Evolutionary conservation across 1,140 invertebrate species (phyloP), one percentile per base, ranked within the genome.

Genomic region (Coenobita brevimanus): DNA sequence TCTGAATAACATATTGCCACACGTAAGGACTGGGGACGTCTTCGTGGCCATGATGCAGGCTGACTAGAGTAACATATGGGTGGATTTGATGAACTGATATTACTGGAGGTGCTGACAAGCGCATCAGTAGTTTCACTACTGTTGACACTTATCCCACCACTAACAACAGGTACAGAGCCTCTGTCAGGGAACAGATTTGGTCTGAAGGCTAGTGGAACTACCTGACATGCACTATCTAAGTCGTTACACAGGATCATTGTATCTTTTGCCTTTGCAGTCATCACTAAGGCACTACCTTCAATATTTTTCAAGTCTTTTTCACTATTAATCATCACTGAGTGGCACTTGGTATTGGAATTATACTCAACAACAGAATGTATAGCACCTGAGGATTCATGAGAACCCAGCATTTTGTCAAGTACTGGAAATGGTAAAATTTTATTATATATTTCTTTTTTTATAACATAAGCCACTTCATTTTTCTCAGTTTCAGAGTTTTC

Each of bases 201-300:
- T 43, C 85, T 87, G 38, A 87, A 87, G 17, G 76, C 73, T 62
- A 87, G 69, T 3, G 85, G 85, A 81, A 87, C 60, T 67, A 87
- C 85, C 41, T 87, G 85, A 71, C 85, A 87, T 60, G 50, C 85
- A 81, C 76, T 87, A 30, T 87, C 85, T 60, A 87, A 73, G 62
- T 87, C 85, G 80, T 87, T 87, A 43, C 85, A 87, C 13, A 87
- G 60, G 76, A 87, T 78, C 67, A 87, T 71, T 71, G 85, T 87
- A 30, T 87, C 76, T 71, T 36, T 87, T 38, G 85, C 71, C 41
- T 69, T 8, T 33, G 78, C 2, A 1, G 62, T 41, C 43, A 64
- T 71, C 54, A 43, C 43, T n/a, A 60, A 80, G 4, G 43, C 43
- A 4, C 50, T 78, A 36, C 43, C 41, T 41, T 57, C 50, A 76